Percentiles rank a stretch among this genome's conserved stretches.
Conservation (phyloP, 2,888 invertebrate genomes). For the Netelia fuscicornis region DNA sequence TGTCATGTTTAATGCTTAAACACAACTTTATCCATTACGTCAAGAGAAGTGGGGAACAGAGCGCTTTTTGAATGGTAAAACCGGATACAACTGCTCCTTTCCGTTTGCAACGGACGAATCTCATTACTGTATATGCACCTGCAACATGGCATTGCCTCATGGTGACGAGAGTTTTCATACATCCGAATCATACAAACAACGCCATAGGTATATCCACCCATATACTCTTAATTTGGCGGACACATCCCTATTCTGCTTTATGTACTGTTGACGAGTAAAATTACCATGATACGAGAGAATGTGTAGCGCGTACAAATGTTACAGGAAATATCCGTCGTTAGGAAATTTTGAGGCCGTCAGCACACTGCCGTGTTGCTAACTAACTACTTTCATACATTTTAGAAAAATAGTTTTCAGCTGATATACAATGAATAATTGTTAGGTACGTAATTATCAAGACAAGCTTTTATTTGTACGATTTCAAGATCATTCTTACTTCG, state of each 20-base stretch:
- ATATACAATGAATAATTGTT: no score
- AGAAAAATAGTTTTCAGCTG: no score
- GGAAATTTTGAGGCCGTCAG: no score
- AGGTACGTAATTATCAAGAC: no score
- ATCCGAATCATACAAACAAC: background rate
- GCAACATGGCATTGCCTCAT: conserved; percentile 57
- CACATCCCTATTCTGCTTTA: conserved; percentile 3
- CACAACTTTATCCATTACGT: conserved; percentile 44
- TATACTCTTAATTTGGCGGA: conserved; percentile 1
- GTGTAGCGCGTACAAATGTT: background rate
- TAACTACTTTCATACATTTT: no score
- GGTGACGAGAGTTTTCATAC: conserved; percentile 48
- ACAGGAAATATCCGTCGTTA: background rate
- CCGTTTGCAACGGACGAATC: conserved; percentile 53
- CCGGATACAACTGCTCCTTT: conserved; percentile 5
- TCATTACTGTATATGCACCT: conserved; percentile 57
- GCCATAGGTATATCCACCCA: background rate
- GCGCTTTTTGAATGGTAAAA: conserved; percentile 36
- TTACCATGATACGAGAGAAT: conserved; percentile 16
- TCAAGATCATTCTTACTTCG: no score
- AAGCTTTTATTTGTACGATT: no score
- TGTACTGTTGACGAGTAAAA: conserved; percentile 45
- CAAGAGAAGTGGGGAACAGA: conserved; percentile 1
- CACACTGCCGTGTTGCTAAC: no score
- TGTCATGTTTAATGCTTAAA: conserved; percentile 53